Evolutionary conservation across 2,797 vertebrate species (phyloP), one percentile per base, ranked within the genome.

Genomic region (Anisognathus igniventris): DNA sequence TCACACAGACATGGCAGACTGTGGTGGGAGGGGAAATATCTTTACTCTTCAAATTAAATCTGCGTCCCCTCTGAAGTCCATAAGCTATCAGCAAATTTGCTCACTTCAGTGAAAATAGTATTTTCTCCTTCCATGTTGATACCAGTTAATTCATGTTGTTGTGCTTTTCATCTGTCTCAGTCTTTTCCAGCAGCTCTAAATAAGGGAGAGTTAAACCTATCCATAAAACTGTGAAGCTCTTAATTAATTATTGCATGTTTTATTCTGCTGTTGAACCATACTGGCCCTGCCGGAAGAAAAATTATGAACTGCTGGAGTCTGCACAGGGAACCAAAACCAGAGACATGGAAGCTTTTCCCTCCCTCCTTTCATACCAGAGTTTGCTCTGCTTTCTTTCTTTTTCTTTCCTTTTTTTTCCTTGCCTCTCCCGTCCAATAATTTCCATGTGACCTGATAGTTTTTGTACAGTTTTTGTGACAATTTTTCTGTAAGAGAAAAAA

Each of bases 221-320:
- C 86, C 67, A 64, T 92, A 88, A 96, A 94, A 70, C 47, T 51
- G n/a, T 80, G 66, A 81, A 77, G 53, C n/a, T 93, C 11, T 90
- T 97, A 45, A 92, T 96, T 94, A 93, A 93, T 95, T 96, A 91
- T 78, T 92, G 67, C 51, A 60, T 81, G 67, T 93, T 96, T 96
- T 90, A 91, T 21, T 58, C 56, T 74, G 61, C 64, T 37, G 53
- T 88, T 88, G 40, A 90, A 86, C 61, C 67, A 53, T 86, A 74
- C 58, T 91, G 84, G 79, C 70, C 83, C 76, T 89, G 65, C 60
- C 42, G 73, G 93, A 87, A 88, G 84, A 48, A 88, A 92, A 92
- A 96, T 94, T 75, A 71, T 71, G 28, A 88, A 62, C 30, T 85
- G 22, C 51, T 73, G 54, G 20, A 30, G 7, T 72, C 80, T 92